Evolutionary conservation across 2,888 invertebrate genomes (phyloP).

Genomic region (Standfussiana lucernea): DNA sequence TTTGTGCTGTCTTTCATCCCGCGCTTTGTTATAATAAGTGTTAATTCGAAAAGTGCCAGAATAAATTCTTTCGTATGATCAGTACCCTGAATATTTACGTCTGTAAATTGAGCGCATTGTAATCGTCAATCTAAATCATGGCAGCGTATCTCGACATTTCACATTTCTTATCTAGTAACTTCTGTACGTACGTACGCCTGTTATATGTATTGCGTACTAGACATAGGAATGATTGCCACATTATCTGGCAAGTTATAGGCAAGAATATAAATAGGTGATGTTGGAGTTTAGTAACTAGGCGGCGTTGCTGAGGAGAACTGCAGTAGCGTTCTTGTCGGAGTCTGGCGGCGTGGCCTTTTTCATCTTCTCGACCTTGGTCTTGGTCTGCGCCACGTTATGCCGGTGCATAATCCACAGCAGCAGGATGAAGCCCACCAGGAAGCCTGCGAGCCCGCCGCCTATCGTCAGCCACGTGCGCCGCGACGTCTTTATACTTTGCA

Average conservation of each 20-base stretch:
- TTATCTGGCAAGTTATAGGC: conserved; percentile 36
- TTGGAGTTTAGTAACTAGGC: conserved; percentile 39
- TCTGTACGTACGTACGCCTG: conserved; percentile 42
- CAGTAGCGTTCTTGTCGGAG: conserved; percentile 78
- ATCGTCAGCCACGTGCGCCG: conserved; percentile 88
- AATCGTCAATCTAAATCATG: conserved; percentile 46
- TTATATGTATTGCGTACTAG: conserved; percentile 49
- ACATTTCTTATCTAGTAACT: conserved; percentile 59
- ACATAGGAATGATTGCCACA: conserved; percentile 39
- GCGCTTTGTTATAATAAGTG: conserved; percentile 16
- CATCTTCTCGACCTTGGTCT: conserved; percentile 78
- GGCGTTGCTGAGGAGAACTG: conserved; percentile 78
- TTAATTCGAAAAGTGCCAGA: conserved; percentile 51
- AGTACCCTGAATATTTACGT: conserved; percentile 48
- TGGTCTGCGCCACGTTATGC: conserved; percentile 86
- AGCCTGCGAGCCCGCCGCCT: conserved; percentile 85
- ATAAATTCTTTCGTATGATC: conserved; percentile 43
- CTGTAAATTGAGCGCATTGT: conserved; percentile 32
- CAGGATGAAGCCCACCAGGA: conserved; percentile 86
- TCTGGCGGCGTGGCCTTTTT: conserved; percentile 75
- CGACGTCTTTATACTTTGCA: conserved; percentile 76
- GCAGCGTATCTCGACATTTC: conserved; percentile 47
- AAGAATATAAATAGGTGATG: conserved; percentile 41
- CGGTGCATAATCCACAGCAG: conserved; percentile 88
- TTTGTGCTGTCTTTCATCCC: conserved; percentile 32